Evolutionary conservation across 92 coral and sea anemone species (phyloP).

Genomic region (Siderastrea radians): DNA sequence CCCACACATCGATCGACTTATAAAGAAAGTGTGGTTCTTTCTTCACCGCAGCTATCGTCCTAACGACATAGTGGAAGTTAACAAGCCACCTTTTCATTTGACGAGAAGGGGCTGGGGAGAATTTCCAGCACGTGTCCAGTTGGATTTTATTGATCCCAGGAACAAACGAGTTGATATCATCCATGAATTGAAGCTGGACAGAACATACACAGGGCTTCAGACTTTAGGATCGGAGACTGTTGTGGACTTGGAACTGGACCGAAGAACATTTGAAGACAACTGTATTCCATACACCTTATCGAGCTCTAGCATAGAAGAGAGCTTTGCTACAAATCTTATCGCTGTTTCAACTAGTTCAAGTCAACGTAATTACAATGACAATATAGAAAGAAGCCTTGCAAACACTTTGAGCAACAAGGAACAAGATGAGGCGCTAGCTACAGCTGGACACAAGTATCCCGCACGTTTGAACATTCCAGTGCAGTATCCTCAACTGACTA

Average conservation of each 20-base stretch:
- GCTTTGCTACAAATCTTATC: constrained; percentile 15
- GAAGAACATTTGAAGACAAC: constrained; percentile 84
- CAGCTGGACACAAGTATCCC: background rate
- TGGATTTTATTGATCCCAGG: constrained; percentile 90
- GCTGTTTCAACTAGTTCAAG: background rate
- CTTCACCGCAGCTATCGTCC: constrained; percentile 99
- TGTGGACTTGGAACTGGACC: constrained; percentile 95
- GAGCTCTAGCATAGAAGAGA: constrained; percentile 4
- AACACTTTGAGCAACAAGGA: constrained; percentile 4
- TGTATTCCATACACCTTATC: constrained; percentile 36
- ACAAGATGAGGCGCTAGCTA: constrained; percentile 12
- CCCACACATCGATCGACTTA: constrained; percentile 73
- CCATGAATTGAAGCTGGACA: constrained; percentile 94
- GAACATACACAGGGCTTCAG: constrained; percentile 98
- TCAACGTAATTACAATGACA: background rate
- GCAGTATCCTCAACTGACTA: constrained; percentile 38
- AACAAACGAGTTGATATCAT: constrained; percentile 96
- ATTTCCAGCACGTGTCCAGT: constrained; percentile 96
- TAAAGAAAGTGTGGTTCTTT: constrained; percentile 97
- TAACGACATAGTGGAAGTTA: constrained; percentile 96
- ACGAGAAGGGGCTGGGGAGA: constrained; percentile 99
- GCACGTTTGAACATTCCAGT: background rate
- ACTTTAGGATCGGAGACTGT: constrained; percentile 98
- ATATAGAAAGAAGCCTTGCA: background rate
- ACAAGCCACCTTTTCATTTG: constrained; percentile 94